These are phyloP conservation scores for Natrix natrix DNA, from an alignment of 2,797 vertebrate species.

Conservation along the genomic window DNA sequence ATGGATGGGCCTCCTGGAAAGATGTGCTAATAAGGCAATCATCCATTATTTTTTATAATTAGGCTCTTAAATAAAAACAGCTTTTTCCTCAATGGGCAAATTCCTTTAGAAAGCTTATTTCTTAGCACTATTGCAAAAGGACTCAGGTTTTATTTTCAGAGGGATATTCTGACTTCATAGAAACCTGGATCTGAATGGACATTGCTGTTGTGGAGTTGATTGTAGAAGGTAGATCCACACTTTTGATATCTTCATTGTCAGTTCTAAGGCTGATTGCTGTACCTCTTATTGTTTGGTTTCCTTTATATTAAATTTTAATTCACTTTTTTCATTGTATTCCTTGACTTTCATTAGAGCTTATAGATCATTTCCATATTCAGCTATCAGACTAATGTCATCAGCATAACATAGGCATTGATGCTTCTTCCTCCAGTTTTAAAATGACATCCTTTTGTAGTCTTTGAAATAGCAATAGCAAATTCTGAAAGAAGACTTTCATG, in stretches of 20 bases:
- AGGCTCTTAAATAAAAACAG: not conserved
- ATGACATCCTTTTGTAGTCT: not conserved
- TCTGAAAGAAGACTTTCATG: not conserved
- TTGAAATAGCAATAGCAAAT: not conserved
- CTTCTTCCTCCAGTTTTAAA: not conserved
- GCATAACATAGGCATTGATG: not conserved
- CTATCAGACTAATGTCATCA: not conserved
- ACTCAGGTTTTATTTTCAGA: not conserved
- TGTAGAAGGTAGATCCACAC: not conserved
- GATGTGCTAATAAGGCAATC: not conserved
- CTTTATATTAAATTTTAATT: not conserved
- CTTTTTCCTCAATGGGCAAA: not conserved
- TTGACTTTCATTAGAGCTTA: not conserved
- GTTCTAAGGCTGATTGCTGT: not conserved
- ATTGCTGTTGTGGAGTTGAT: not conserved
- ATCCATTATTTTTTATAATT: not conserved
- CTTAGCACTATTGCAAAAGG: not conserved
- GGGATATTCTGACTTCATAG: not conserved
- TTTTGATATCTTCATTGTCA: not conserved
- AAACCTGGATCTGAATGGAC: slow-evolving; percentile 19
- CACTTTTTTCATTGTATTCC: not conserved
- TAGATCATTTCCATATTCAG: not conserved
- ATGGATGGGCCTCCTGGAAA: slow-evolving; percentile 1
- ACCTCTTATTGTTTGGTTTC: not conserved
- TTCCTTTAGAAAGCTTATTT: not conserved